phyloP scores from a whole-genome alignment of 2,797 vertebrate species.

The Fistularia commersonii region DNA sequence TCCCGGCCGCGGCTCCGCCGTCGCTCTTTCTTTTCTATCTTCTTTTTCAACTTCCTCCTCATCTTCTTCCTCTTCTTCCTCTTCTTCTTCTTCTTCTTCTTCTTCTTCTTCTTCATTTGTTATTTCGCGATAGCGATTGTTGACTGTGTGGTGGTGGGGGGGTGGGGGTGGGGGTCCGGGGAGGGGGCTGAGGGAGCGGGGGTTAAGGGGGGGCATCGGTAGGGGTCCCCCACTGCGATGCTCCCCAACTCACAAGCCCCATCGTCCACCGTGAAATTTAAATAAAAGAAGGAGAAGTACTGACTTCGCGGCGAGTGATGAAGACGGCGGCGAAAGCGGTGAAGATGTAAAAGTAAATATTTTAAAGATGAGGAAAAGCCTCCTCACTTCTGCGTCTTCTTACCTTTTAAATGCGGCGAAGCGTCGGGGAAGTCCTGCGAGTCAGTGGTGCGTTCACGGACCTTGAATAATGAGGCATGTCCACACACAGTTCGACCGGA shows the following conservation, averaged over 20 bases:
- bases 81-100: constrained; percentile 44
- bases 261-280: constrained; percentile 33
- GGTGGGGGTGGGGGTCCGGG: too few species aligned
- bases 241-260: constrained; percentile 67
- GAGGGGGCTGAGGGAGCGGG: too few species aligned
- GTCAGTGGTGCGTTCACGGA: constrained; percentile 86
- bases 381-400: constrained; percentile 72
- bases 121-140: constrained; percentile 83
- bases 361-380: too few species aligned
- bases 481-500: constrained; percentile 93
- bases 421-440: constrained; percentile 86
- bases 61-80: too few species aligned
- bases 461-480: constrained; percentile 95
- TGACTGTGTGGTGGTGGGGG: too few species aligned
- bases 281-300: constrained; percentile 41
- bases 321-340: too few species aligned
- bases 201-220: constrained; percentile 76
- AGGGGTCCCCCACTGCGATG: constrained; percentile 77
- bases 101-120: constrained; percentile 55
- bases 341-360: too few species aligned
- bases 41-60: too few species aligned
- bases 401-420: constrained; percentile 82
- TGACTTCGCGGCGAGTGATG: too few species aligned
- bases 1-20: constrained; percentile 7
- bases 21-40: too few species aligned